A percentile compares a stretch with the other conserved stretches of the same genome.
Evolutionary conservation across 2,888 invertebrate genomes (phyloP).

Genomic region (Meteorus colon): DNA sequence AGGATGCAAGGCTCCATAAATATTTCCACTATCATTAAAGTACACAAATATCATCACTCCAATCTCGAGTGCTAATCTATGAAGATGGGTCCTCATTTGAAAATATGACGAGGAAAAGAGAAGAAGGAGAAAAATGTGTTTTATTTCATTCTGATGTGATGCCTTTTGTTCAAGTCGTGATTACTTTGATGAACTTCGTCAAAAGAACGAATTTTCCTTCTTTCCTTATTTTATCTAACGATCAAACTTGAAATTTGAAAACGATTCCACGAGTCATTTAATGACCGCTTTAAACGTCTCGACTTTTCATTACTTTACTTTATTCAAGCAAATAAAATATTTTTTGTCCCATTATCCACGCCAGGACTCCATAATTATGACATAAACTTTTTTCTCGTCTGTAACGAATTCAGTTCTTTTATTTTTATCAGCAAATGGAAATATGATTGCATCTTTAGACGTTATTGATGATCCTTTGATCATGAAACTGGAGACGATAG

Average conservation of each 20-base stretch:
- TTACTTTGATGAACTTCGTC: constrained; percentile 30
- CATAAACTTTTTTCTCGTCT: neutral
- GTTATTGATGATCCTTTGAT: neutral
- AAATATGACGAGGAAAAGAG: neutral
- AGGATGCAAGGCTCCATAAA: neutral
- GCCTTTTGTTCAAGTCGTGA: constrained; percentile 48
- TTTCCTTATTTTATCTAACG: constrained; percentile 10
- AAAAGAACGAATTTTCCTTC: neutral
- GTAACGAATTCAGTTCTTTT: neutral
- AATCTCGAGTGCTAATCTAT: neutral
- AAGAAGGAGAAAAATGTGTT: constrained; percentile 12
- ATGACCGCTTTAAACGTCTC: constrained; percentile 7
- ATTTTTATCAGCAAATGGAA: neutral
- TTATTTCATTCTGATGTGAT: constrained; percentile 36
- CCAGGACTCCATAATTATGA: too few species aligned
- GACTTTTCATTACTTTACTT: constrained; percentile 22
- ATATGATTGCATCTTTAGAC: neutral
- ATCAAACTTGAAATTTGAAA: constrained; percentile 20
- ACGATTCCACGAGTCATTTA: constrained; percentile 8
- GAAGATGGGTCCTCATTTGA: constrained; percentile 17
- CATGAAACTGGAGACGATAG: neutral
- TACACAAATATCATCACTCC: too few species aligned
- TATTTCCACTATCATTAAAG: neutral
- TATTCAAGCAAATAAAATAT: constrained; percentile 4
- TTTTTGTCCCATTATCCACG: constrained; percentile 5